phyloP scores from a whole-genome alignment of 1,140 invertebrate genomes.

The Drosophila obscura region DNA sequence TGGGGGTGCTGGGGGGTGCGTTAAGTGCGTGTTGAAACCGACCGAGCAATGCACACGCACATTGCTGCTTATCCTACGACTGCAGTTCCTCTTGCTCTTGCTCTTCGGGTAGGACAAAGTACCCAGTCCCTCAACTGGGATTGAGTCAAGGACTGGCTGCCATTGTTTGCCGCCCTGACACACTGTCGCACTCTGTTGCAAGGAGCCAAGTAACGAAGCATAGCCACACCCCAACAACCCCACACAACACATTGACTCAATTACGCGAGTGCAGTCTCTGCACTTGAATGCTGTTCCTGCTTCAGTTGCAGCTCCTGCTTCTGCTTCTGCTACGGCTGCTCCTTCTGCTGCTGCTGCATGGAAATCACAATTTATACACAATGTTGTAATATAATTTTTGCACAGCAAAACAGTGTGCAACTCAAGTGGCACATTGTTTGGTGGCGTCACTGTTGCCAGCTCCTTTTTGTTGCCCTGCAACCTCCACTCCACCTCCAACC shows the following conservation, averaged over 20 bases:
- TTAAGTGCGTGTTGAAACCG: constrained; percentile 74
- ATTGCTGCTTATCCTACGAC: constrained; percentile 53
- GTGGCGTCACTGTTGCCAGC: constrained; percentile 50
- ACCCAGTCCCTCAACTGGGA: not conserved
- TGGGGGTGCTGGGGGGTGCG: constrained; percentile 39
- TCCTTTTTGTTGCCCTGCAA: constrained; percentile 20
- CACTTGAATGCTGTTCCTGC: not conserved
- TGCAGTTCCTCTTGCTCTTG: not conserved
- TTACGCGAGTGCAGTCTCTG: constrained; percentile 18
- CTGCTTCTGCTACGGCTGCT: constrained; percentile 39
- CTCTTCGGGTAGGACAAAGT: too few relatives aligned
- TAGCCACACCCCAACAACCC: constrained; percentile 35
- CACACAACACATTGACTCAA: constrained; percentile 44
- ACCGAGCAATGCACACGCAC: constrained; percentile 69
- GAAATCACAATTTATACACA: constrained; percentile 80
- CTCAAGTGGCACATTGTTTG: constrained; percentile 77
- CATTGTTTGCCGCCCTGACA: constrained; percentile 31
- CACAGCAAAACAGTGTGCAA: constrained; percentile 70
- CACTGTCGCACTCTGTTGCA: constrained; percentile 48
- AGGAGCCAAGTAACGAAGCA: constrained; percentile 60
- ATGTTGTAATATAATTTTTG: constrained; percentile 81
- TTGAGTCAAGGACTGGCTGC: too few relatives aligned
- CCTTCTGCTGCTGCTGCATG: constrained; percentile 40
- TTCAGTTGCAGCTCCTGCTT: constrained; percentile 32
- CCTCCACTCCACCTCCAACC: not conserved